A percentile compares a stretch with the other conserved stretches of the same genome.
phyloP scores from a whole-genome alignment of 2,888 invertebrate species.

The Machimus rusticus region DNA sequence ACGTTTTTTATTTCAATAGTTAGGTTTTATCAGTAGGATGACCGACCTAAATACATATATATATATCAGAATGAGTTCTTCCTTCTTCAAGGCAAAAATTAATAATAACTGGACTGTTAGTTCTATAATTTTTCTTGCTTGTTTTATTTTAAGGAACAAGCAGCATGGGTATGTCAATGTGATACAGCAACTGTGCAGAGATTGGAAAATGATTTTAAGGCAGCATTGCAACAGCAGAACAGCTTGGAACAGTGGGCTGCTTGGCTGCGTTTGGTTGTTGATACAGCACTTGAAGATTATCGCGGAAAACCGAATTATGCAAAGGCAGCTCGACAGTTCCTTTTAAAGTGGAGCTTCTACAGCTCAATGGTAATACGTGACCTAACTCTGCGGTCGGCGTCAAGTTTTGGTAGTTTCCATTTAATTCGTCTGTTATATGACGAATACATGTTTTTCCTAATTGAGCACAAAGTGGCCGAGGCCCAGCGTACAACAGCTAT shows the following conservation, averaged over 20 bases:
- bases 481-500: constrained; percentile 92
- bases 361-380: constrained; percentile 98
- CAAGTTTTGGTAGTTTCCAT: constrained; percentile 99
- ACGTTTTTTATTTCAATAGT: background rate
- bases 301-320: constrained; percentile 84
- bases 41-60: background rate
- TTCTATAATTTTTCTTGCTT: too few species aligned
- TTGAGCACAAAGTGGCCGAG: constrained; percentile 95
- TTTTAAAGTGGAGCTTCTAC: constrained; percentile 99
- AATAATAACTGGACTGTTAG: too few species aligned
- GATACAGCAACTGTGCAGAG: constrained; percentile 81
- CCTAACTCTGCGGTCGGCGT: constrained; percentile 93
- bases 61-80: background rate
- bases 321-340: constrained; percentile 87
- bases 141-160: constrained; percentile 67
- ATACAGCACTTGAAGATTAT: constrained; percentile 86
- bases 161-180: constrained; percentile 98
- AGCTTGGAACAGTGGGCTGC: constrained; percentile 96
- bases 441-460: constrained; percentile 98
- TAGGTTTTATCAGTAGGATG: background rate
- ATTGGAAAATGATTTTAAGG: constrained; percentile 91
- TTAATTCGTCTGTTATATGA: constrained; percentile 96
- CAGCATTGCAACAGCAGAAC: constrained; percentile 90
- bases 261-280: constrained; percentile 95
- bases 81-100: background rate